Conservation (phyloP, 2,888 invertebrate species). For the Thumatha senex region DNA sequence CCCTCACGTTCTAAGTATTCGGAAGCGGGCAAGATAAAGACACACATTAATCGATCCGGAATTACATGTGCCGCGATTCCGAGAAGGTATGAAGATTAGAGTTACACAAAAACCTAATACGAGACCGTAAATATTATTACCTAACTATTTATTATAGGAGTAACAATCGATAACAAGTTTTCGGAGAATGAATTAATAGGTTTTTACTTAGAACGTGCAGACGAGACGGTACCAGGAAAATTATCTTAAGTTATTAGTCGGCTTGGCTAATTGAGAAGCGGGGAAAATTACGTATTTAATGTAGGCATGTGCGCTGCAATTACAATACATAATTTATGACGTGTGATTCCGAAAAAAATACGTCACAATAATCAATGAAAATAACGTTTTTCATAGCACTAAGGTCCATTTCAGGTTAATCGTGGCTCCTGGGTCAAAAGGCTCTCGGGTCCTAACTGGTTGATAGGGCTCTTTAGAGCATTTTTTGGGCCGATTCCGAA, state of each 20-base stretch:
- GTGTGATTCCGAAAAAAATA: background rate
- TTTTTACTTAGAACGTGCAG: conserved; percentile 51
- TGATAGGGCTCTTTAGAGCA: too few species aligned
- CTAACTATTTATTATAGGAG: conserved; percentile 40
- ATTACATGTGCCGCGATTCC: conserved; percentile 44
- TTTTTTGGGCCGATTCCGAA: too few species aligned
- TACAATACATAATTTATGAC: conserved; percentile 2
- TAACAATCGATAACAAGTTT: conserved; percentile 53
- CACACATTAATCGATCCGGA: conserved; percentile 49
- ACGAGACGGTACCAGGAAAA: conserved; percentile 53
- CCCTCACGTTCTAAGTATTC: conserved; percentile 31
- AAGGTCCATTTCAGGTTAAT: too few species aligned
- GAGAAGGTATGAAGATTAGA: conserved; percentile 53
- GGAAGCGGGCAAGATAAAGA: conserved; percentile 38
- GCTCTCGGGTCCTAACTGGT: too few species aligned
- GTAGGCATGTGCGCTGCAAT: conserved; percentile 3
- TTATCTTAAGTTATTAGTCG: conserved; percentile 38
- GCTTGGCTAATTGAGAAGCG: conserved; percentile 39
- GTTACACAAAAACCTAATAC: conserved; percentile 48
- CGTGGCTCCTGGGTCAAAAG: too few species aligned
- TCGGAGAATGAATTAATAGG: conserved; percentile 55
- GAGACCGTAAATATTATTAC: conserved; percentile 29
- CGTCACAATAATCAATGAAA: background rate
- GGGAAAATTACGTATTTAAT: conserved; percentile 22
- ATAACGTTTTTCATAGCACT: too few species aligned